phyloP scores from a whole-genome alignment of 2,113 vertebrate species.

The Ellobius talpinus region DNA sequence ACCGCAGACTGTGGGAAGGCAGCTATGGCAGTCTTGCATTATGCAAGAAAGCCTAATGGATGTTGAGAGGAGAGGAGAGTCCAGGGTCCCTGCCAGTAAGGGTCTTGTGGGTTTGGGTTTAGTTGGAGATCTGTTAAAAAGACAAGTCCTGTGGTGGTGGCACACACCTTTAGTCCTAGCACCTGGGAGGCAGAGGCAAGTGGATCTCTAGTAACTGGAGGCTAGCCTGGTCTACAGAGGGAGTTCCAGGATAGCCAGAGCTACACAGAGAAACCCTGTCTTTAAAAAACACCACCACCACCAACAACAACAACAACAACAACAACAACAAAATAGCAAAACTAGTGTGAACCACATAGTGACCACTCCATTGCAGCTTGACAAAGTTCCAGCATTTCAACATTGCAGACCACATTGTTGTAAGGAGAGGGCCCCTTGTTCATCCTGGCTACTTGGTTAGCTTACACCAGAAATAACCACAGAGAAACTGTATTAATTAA shows the following conservation, averaged over 20 bases:
- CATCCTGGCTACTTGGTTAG: no score
- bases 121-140: background rate
- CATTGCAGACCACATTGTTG: no score
- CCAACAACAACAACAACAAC: background rate
- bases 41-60: fast-evolving
- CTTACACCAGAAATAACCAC: no score
- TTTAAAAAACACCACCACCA: no score
- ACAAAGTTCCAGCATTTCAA: no score
- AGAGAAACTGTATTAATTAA: no score
- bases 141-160: background rate
- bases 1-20: no score
- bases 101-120: background rate
- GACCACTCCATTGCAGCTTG: no score
- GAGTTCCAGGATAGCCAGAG: background rate
- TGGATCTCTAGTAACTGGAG: background rate
- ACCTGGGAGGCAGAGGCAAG: background rate
- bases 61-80: background rate
- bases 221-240: background rate
- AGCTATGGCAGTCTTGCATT: background rate
- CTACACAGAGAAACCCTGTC: background rate
- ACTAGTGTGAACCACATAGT: no score
- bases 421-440: no score
- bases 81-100: background rate
- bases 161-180: background rate
- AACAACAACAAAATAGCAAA: background rate